These are phyloP conservation scores for Scaptodrosophila lebanonensis DNA, from an alignment of 1,140 invertebrate genomes.

Conservation along the genomic window DNA sequence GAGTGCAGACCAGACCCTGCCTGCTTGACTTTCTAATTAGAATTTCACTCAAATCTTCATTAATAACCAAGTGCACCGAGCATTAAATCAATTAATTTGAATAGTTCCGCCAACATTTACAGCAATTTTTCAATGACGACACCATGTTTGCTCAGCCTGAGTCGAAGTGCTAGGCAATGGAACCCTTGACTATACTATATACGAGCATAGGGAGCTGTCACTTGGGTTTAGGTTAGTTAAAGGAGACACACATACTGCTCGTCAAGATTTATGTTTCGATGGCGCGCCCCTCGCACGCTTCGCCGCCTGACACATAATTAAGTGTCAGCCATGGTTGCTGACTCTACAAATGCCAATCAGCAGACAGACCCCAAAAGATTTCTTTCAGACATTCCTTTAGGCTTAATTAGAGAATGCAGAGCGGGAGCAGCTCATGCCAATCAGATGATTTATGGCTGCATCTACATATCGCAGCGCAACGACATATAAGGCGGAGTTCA, in stretches of 20 bases:
- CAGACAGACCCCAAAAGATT: constrained; percentile 30
- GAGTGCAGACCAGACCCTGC: neutral
- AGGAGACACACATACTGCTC: neutral
- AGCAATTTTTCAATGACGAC: constrained; percentile 61
- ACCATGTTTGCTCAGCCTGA: neutral
- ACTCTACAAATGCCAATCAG: constrained; percentile 72
- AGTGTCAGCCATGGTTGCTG: constrained; percentile 69
- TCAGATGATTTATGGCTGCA: constrained; percentile 67
- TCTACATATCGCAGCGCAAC: no score
- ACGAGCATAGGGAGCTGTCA: no score
- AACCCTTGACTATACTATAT: constrained; percentile 38
- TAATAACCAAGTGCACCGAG: constrained; percentile 53
- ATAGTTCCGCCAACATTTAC: constrained; percentile 69
- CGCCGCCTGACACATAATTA: constrained; percentile 58
- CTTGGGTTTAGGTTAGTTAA: constrained; percentile 5
- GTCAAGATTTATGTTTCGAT: constrained; percentile 52
- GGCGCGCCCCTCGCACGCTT: constrained; percentile 41
- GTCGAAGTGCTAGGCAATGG: constrained; percentile 11
- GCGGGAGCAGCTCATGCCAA: constrained; percentile 10
- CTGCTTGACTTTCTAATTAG: constrained; percentile 56
- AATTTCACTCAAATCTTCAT: constrained; percentile 60
- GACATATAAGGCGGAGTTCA: no score
- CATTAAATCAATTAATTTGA: constrained; percentile 74
- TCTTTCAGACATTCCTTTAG: constrained; percentile 17
- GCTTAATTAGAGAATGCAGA: constrained; percentile 8